Base-by-base conservation (phyloP, 37 sponge, comb jelly and placozoan species). In the Eunapius fragilis region DNA sequence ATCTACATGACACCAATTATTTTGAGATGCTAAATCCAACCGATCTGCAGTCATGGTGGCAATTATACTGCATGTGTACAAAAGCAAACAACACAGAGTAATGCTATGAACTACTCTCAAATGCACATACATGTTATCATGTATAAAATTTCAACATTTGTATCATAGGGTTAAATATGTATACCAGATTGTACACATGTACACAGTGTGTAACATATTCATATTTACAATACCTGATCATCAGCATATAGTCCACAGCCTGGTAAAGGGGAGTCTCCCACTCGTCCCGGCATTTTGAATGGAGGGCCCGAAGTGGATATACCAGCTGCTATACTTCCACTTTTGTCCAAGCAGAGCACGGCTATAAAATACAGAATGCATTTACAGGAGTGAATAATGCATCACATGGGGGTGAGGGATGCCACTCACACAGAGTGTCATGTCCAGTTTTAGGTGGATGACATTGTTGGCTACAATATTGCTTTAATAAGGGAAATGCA, bases 201-300 rank as follows among this genome's bases (percentile, higher is more conserved):
- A 41, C 41, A 41, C 41, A 3, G 41, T 41, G 41, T 6, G 6
- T 41, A 76, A n/a, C 32, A n/a, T 31, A 36, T 77, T 24, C 37
- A 13, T 33, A 33, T 30, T 11, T 2, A 26, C 72, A 27, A 35
- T 73, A 84, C 87, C 81, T 48, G 36, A 76, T 92, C 77, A 84
- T 95, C 90, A 75, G 90, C 95, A 85, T 95, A 95, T 11, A 83
- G 74, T 3, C 95, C 95, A 87, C 93, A 91, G 2, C 95, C 95
- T 17, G 95, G 93, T 28, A 95, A 71, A 25, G 95, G 92, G 50
- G 89, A 89, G 85, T 95, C 95, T 58, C 95, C 95, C 5, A 95
- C 93, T 67, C 95, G 70, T 25, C 95, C 95, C 30, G 84, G 82
- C 25, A 74, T 41, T 38, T 95, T 95, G 72, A 85, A 85, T 26